Base-by-base conservation (phyloP, 1,140 invertebrate species). In the Anoplophora glabripennis region DNA sequence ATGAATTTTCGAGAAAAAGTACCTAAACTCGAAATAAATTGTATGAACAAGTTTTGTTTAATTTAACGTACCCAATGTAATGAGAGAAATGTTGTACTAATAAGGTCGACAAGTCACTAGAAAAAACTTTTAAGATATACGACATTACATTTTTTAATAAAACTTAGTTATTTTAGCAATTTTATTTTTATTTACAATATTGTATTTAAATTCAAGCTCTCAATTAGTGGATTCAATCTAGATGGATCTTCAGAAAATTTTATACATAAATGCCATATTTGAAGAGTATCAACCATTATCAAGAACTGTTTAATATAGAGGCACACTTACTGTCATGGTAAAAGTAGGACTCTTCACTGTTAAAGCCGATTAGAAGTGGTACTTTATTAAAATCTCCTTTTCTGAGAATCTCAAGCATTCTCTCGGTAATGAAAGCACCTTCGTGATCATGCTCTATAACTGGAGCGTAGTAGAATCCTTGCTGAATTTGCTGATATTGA, bases 381-480 rank as follows among this genome's bases (percentile, higher is more conserved):
- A 65, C 59, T 14, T 14, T 59, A 41, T 41, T 59, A 17, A 65
- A 62, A 0, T 18, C 17, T 21, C 59, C 64, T 47, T 33, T 53
- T 47, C 53, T 46, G 28, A 56, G 57, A 33, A 15, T 52, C 44
- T 51, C 57, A 15, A 56, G 53, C 42, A 61, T 60, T 8, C 18
- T 8, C 41, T 57, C 17, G 2, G 64, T 65, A 7, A 65, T 28
- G 28, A 65, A 65, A 4, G 64, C 59, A 44, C 37, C 38, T 33
- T 57, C 53, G 21, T 51, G 44, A 48, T 62, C 52, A 14, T 37
- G 40, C 36, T 65, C 64, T 7, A 65, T 40, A n/a, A 65, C 64
- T 37, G 64, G 59, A 1, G 59, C 57, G 21, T 58, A 65, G 34
- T 53, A 65, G 46, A 65, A 65, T 5, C 64, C 64, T 48, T 65